A percentile compares a stretch with the other conserved stretches of the same genome.
Evolutionary conservation across 1,140 invertebrate species (phyloP).

Genomic region (Paramacrobiotus metropolitanus): DNA sequence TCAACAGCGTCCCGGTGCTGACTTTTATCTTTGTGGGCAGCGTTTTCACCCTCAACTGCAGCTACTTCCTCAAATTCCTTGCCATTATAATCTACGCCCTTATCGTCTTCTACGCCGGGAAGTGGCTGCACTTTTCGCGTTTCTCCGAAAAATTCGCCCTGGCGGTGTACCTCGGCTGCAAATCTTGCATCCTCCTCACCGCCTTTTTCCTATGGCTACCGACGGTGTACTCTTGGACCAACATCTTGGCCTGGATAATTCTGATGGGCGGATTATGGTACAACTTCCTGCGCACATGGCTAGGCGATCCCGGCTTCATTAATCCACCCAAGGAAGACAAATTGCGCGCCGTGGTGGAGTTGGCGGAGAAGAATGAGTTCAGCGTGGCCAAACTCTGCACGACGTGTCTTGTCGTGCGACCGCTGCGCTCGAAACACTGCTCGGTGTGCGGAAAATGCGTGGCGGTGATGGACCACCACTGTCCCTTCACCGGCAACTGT

Average conservation of each 20-base stretch:
- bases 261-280: conserved; percentile 38
- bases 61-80: conserved; percentile 4
- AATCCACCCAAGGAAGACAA: conserved; percentile 51
- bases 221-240: background rate
- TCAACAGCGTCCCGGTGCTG: conserved; percentile 7
- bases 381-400: conserved; percentile 75
- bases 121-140: background rate
- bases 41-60: background rate
- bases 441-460: conserved; percentile 87
- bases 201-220: background rate
- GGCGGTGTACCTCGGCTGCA: background rate
- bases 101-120: background rate
- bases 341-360: conserved; percentile 65
- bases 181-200: background rate
- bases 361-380: conserved; percentile 68
- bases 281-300: conserved; percentile 72
- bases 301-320: conserved; percentile 70
- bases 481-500: conserved; percentile 86
- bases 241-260: background rate
- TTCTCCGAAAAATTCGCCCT: background rate
- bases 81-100: background rate
- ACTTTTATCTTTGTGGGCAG: conserved; percentile 6
- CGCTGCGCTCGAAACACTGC: conserved; percentile 90
- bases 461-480: conserved; percentile 75
- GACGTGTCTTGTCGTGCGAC: conserved; percentile 75